phyloP scores from a whole-genome alignment of 2,113 vertebrate species.

The Calonectris borealis region DNA sequence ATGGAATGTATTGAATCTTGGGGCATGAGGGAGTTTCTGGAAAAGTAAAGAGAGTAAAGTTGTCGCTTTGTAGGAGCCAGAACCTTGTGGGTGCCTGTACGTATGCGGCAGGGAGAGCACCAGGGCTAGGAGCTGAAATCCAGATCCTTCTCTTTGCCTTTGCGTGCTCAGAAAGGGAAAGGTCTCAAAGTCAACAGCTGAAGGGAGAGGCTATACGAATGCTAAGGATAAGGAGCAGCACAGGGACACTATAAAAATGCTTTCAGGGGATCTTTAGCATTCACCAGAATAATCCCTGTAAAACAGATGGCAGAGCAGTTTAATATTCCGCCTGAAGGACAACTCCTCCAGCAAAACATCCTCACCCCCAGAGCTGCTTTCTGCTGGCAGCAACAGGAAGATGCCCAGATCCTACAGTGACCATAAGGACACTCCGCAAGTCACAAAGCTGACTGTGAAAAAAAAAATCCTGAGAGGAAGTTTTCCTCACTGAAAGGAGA shows the following conservation, averaged over 20 bases:
- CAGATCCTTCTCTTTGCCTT: background rate
- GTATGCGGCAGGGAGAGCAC: background rate
- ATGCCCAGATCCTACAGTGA: background rate
- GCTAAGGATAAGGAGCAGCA: background rate
- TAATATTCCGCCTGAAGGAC: constrained; percentile 6
- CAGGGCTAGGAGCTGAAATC: background rate
- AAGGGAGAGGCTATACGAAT: background rate
- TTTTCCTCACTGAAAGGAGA: background rate
- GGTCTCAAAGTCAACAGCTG: background rate
- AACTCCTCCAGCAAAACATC: background rate
- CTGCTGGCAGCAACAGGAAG: constrained; percentile 11
- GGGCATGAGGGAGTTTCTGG: background rate
- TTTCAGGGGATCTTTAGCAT: constrained; percentile 25
- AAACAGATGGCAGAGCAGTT: constrained; percentile 57
- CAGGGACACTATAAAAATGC: background rate
- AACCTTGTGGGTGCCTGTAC: rapidly evolving
- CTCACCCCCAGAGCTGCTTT: constrained; percentile 26
- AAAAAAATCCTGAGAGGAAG: background rate
- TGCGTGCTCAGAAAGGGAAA: background rate
- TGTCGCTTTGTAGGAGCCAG: background rate
- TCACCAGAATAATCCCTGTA: constrained; percentile 20
- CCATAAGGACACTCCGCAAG: constrained; percentile 16
- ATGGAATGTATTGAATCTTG: background rate
- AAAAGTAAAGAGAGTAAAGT: background rate
- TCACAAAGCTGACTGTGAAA: background rate